Conservation (phyloP, 2,113 vertebrate species). For the Phycodurus eques region DNA sequence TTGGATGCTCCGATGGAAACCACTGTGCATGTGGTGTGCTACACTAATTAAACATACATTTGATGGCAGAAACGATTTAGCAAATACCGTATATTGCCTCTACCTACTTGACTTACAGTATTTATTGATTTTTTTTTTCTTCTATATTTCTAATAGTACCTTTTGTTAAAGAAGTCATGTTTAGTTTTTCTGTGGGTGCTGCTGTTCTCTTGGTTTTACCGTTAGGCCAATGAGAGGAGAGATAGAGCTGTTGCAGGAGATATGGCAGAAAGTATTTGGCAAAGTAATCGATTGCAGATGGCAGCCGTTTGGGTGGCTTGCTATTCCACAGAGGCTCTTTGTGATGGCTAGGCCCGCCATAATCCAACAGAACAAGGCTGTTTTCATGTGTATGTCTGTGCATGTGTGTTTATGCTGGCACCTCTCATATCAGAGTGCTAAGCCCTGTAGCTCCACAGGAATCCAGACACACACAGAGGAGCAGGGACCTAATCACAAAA, state of each 20-base stretch:
- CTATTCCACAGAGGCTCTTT: constrained; percentile 66
- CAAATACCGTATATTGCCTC: not conserved
- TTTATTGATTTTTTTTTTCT: not conserved
- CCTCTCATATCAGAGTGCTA: constrained; percentile 44
- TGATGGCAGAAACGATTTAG: not conserved
- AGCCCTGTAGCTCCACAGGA: constrained; percentile 47
- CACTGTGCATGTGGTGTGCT: not conserved
- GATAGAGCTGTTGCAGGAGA: constrained; percentile 50
- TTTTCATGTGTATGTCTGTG: constrained; percentile 34
- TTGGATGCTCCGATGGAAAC: not conserved
- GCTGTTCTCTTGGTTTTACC: constrained; percentile 46
- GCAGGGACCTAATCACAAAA: constrained; percentile 25
- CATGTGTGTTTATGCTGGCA: constrained; percentile 47
- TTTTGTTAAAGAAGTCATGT: not conserved
- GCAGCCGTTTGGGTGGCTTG: constrained; percentile 39
- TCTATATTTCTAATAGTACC: not conserved
- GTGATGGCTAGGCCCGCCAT: constrained; percentile 51
- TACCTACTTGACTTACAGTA: not conserved
- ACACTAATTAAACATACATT: not conserved
- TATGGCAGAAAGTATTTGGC: constrained; percentile 53
- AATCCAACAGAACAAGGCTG: constrained; percentile 47
- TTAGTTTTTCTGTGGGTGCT: constrained; percentile 17
- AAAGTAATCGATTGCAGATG: constrained; percentile 70
- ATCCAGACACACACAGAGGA: constrained; percentile 39
- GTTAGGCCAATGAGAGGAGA: constrained; percentile 44